Evolutionary conservation across 1,140 invertebrate genomes (phyloP), one percentile per base, ranked within the genome.

Genomic region (Apis laboriosa): DNA sequence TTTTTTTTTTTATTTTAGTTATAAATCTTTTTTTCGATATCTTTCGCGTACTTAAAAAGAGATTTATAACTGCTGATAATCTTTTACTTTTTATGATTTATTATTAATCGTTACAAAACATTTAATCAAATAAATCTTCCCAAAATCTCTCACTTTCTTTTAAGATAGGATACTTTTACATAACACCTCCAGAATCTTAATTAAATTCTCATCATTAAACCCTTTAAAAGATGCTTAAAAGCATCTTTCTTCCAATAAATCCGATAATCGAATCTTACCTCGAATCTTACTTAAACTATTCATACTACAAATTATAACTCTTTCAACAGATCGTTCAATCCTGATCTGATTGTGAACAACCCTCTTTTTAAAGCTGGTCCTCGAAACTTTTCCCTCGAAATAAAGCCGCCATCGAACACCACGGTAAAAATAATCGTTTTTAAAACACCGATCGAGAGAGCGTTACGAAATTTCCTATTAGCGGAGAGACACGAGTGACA

Each of bases 401-500:
- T 60, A 43, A 74, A 60, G 28, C 17, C 19, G n/a, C 55, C 11
- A 24, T 24, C 43, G 13, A 53, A 15, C 13, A 17, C 43, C 34
- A 21, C 13, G 12, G 21, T 12, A 8, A 70, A 34, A 70, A 70
- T 24, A 17, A 72, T 73, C 28, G 71, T 43, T 73, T 28, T 12
- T 24, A 17, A 70, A 70, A 70, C 66, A 49, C 0, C 49, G 67
- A 70, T 53, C 43, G 67, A 70, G 67, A 51, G n/a, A 60, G 56
- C 56, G 56, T 75, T 61, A 75, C 58, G 58, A 75, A 61, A 75
- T 61, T 75, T 61, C 72, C 28, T 51, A 63, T 75, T 61, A 75
- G 56, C 34, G 9, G 34, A 43, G 34, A 9, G n/a, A 24, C 51
- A 71, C 13, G 24, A 21, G 5, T 55, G 15, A 43, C 21, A 19